Conservation (phyloP, 1,140 invertebrate species). For the Zaprionus gabonicus region DNA sequence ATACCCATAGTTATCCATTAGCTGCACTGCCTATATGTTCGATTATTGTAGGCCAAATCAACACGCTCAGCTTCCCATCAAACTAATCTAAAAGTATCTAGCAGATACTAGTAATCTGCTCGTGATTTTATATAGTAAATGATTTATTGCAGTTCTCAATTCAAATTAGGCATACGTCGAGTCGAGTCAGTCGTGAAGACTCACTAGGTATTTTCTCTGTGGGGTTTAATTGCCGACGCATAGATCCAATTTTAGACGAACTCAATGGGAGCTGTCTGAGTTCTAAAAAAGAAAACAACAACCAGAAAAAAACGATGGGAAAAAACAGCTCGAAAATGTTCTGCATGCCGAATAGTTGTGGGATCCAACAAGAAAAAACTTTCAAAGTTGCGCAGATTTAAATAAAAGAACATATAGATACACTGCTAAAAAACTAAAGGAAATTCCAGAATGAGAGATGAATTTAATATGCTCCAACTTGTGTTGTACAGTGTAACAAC, state of each 20-base stretch:
- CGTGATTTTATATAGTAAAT: slow-evolving; percentile 3
- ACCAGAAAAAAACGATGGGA: slow-evolving; percentile 38
- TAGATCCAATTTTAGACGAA: slow-evolving; percentile 65
- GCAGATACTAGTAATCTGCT: neutral
- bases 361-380: neutral
- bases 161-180: slow-evolving; percentile 8
- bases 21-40: too few species aligned
- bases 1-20: too few species aligned
- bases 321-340: slow-evolving; percentile 46
- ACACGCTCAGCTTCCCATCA: neutral
- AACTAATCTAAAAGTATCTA: neutral
- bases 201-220: neutral
- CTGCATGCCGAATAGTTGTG: slow-evolving; percentile 14
- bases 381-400: neutral
- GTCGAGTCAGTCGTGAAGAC: slow-evolving; percentile 13
- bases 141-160: slow-evolving; percentile 25
- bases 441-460: neutral
- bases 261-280: slow-evolving; percentile 31
- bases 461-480: neutral
- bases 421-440: neutral
- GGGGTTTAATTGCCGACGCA: slow-evolving; percentile 60
- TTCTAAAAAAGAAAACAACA: slow-evolving; percentile 15
- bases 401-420: neutral
- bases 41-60: too few species aligned
- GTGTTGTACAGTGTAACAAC: neutral